These are phyloP conservation scores for Chloroceryle amazona DNA, from an alignment of 2,797 vertebrate species.

Conservation along the genomic window DNA sequence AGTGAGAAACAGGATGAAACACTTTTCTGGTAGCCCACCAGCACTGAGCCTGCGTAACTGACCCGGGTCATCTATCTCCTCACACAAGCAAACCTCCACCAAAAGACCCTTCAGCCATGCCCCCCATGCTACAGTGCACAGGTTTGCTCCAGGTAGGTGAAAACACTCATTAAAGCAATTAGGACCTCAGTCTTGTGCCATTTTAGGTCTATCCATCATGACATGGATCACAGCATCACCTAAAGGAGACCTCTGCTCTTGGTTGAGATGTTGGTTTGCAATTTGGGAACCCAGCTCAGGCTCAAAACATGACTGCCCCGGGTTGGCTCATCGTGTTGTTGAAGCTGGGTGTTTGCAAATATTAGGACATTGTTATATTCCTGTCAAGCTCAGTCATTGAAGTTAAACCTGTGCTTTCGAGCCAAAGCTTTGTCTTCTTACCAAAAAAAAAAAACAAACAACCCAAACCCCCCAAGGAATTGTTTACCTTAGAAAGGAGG, in stretches of 20 bases:
- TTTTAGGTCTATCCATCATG: neutral
- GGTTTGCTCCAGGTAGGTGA: neutral
- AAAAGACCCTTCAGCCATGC: neutral
- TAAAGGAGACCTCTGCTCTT: neutral
- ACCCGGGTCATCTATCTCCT: neutral
- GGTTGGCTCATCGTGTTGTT: neutral
- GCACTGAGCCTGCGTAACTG: neutral
- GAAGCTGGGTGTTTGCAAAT: neutral
- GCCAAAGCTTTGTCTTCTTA: neutral
- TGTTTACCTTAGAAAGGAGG: neutral
- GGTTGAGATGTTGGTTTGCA: accelerated
- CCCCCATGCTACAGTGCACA: accelerated
- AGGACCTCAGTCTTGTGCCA: accelerated
- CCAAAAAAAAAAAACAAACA: neutral
- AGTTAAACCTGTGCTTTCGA: neutral
- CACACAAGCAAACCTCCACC: neutral
- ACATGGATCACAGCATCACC: accelerated
- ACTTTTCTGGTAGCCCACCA: neutral
- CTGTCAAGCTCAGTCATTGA: neutral
- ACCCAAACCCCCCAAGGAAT: neutral
- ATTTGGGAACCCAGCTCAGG: neutral
- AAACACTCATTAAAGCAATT: neutral
- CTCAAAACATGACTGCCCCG: neutral
- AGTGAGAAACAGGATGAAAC: neutral
- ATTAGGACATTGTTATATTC: neutral